Percentiles rank a stretch among this genome's conserved stretches.
Conservation (phyloP, 1,140 invertebrate genomes). For the Laupala kohalensis region DNA sequence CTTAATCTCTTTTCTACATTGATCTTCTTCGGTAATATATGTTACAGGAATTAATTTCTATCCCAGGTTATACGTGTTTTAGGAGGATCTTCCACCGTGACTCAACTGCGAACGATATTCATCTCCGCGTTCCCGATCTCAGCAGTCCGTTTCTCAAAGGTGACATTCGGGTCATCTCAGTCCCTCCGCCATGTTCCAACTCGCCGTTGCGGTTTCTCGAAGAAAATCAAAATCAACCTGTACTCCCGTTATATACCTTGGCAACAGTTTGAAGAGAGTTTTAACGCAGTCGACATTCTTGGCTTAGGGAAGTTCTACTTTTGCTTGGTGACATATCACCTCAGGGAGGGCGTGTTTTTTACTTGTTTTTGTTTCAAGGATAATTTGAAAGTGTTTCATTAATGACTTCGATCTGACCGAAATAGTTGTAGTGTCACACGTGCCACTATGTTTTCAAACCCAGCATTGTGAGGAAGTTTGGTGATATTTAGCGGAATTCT, state of each 20-base stretch:
- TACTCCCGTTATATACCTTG: not conserved
- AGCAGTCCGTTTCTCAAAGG: not conserved
- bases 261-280: not conserved
- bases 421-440: no score
- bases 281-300: not conserved
- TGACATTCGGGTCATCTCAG: no score
- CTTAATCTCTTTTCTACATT: no score
- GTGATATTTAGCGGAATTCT: no score
- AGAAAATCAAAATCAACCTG: not conserved
- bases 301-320: not conserved
- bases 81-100: not conserved
- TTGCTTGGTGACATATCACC: not conserved
- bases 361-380: not conserved
- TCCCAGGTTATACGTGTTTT: no score
- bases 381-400: not conserved
- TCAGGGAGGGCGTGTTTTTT: not conserved
- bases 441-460: no score
- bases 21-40: no score
- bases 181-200: not conserved
- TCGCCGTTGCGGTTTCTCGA: not conserved
- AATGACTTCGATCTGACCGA: not conserved
- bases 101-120: no score
- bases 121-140: no score
- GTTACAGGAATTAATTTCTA: no score
- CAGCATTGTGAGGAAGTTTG: no score